Percentiles rank a stretch among this genome's conserved stretches.
These are phyloP conservation scores for Cheilosia scutellata DNA, from an alignment of 2,888 invertebrate genomes.

Conservation along the genomic window DNA sequence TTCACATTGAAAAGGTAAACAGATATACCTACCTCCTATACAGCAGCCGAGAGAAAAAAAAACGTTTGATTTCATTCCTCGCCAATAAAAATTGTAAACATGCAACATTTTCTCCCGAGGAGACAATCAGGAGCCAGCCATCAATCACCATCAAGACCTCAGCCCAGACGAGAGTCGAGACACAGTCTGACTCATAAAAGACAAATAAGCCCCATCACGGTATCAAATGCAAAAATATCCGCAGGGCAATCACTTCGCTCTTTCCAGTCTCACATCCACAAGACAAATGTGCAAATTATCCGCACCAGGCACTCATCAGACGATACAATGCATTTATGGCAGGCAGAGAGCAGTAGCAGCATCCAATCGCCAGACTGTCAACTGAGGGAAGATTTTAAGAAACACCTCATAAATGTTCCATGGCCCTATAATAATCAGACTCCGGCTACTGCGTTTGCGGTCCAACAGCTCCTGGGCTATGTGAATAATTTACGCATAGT, in stretches of 20 bases:
- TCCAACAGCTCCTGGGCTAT: conserved; percentile 33
- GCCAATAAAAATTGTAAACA: conserved; percentile 9
- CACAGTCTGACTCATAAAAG: conserved; percentile 42
- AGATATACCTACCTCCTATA: background rate
- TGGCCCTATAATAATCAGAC: conserved; percentile 46
- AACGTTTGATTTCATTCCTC: conserved; percentile 8
- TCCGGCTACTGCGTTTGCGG: conserved; percentile 13
- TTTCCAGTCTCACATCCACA: conserved; percentile 35
- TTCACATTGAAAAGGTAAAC: background rate
- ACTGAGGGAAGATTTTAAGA: conserved; percentile 63
- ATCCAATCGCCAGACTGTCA: conserved; percentile 67
- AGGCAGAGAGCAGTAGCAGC: conserved; percentile 22
- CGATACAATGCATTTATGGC: conserved; percentile 13
- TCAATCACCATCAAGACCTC: conserved; percentile 51
- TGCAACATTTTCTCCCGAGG: conserved; percentile 13
- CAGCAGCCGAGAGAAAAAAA: background rate
- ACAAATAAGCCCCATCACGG: conserved; percentile 31
- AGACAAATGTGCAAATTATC: conserved; percentile 59
- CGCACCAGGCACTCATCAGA: background rate
- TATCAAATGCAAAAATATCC: conserved; percentile 48
- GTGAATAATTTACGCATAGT: conserved; percentile 63
- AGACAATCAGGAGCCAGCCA: conserved; percentile 62
- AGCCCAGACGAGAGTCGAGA: conserved; percentile 7
- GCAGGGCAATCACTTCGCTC: conserved; percentile 36
- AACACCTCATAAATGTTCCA: conserved; percentile 68